Base-by-base conservation (phyloP, 2,797 vertebrate genomes). In the Ctenosaura bakeri region DNA sequence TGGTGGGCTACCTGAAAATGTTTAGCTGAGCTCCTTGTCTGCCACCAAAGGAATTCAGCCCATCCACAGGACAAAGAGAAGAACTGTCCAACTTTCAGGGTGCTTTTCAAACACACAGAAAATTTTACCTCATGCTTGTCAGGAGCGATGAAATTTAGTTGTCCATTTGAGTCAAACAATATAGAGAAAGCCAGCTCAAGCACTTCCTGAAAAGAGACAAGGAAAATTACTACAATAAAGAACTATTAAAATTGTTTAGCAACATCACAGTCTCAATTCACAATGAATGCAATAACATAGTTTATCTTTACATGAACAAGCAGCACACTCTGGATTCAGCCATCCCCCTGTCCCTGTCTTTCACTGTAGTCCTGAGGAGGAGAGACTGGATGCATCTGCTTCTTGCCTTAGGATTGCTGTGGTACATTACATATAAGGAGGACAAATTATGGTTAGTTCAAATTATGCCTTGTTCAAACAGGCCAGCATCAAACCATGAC, bases 171-270 rank as follows among this genome's bases (percentile, higher is more conserved):
- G 96, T 99, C 99, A 59, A 99, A 99, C 94, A 99, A 96, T 97
- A 99, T 98, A 81, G 99, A 99, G 97, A 99, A 99, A 93, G 99
- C 99, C 94, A 99, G 97, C 97, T 99, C 99, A 83, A 99, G 98
- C 96, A 99, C 98, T 97, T 99, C 99, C 99, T 99, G 95, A 46
- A 94, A 96, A 86, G 74, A 90, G 26, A 66, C 26, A 84, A 79
- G 3, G 38, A 77, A 87, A 83, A 52, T 29, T 8, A 62, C 6
- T 20, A 73, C 29, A 42, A 69, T 54, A 29, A 24, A 12, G 29
- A 66, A 29, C 50, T 38, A 8, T 22, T 52, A 69, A 24, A 18
- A 29, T 18, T n/a, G 24, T 77, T 84, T 77, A 77, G 78, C 42
- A 90, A 54, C 76, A 64, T 82, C 38, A 62, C 82, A 54, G 16